Evolutionary conservation across 2,113 vertebrate species (phyloP).

Genomic region (Natator depressus): DNA sequence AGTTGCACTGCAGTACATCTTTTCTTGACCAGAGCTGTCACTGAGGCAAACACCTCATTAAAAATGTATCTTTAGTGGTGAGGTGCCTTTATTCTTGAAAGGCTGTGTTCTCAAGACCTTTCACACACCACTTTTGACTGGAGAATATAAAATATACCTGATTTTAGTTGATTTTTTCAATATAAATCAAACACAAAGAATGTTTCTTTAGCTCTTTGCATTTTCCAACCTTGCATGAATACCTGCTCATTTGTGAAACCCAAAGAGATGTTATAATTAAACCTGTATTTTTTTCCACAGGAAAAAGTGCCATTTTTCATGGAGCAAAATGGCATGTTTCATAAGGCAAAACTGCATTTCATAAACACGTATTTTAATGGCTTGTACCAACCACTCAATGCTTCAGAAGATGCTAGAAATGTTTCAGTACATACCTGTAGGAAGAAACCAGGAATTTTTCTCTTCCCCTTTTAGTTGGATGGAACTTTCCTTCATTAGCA

Average conservation of each 20-base stretch:
- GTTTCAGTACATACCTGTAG: constrained; percentile 8
- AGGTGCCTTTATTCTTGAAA: constrained; percentile 13
- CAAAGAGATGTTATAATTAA: constrained; percentile 22
- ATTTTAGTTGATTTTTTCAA: constrained; percentile 34
- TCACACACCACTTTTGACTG: constrained; percentile 33
- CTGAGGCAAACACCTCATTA: constrained; percentile 26
- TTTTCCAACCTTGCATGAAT: background rate
- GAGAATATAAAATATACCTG: constrained; percentile 28
- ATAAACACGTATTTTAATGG: constrained; percentile 15
- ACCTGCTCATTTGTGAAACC: background rate
- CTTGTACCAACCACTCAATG: background rate
- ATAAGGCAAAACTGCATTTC: background rate
- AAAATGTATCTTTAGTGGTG: constrained; percentile 32
- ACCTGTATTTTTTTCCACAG: background rate
- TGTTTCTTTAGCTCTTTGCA: constrained; percentile 26
- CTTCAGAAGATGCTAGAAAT: constrained; percentile 7
- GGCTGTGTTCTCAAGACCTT: constrained; percentile 4
- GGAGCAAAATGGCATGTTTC: background rate
- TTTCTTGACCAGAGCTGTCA: constrained; percentile 24
- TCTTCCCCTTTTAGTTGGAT: background rate
- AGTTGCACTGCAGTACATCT: constrained; percentile 4
- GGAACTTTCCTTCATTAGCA: background rate
- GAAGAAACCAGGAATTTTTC: constrained; percentile 30
- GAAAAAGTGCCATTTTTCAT: constrained; percentile 2
- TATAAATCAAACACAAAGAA: background rate